Percentiles rank a stretch among this genome's conserved stretches.
phyloP scores from a whole-genome alignment of 2,888 invertebrate genomes.

The Macrophya alboannulata region DNA sequence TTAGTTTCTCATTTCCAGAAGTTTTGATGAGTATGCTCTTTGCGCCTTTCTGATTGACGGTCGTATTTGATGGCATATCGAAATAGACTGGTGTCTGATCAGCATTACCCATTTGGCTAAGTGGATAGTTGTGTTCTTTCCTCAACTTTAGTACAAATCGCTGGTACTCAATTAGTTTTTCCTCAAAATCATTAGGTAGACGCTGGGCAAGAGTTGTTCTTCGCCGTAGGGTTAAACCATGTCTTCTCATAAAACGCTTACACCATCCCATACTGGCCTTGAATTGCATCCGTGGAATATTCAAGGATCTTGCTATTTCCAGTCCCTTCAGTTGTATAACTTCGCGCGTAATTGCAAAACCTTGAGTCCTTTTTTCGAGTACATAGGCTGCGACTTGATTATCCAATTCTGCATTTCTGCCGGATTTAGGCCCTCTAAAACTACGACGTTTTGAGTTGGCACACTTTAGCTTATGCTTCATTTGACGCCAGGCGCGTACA shows the following conservation, averaged over 20 bases:
- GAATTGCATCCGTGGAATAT: conserved; percentile 9
- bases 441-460: not conserved
- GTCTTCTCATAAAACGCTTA: conserved; percentile 17
- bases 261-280: conserved; percentile 36
- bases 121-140: conserved; percentile 25
- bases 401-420: conserved; percentile 1
- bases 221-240: conserved; percentile 34
- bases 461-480: not conserved
- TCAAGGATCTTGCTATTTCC: conserved; percentile 1
- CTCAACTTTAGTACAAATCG: conserved; percentile 49
- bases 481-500: not conserved
- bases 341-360: conserved; percentile 7
- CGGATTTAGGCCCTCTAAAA: conserved; percentile 24
- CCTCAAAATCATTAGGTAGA: conserved; percentile 50
- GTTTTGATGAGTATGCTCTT: conserved; percentile 51
- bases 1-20: conserved; percentile 48
- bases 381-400: conserved; percentile 17
- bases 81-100: no score
- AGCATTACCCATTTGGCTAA: conserved; percentile 57
- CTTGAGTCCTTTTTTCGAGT: not conserved
- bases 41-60: conserved; percentile 45
- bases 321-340: not conserved
- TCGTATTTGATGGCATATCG: no score
- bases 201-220: conserved; percentile 43
- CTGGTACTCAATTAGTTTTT: conserved; percentile 56